These are phyloP conservation scores for Chymomyza fuscimana DNA, from an alignment of 2,888 invertebrate species.

Conservation along the genomic window DNA sequence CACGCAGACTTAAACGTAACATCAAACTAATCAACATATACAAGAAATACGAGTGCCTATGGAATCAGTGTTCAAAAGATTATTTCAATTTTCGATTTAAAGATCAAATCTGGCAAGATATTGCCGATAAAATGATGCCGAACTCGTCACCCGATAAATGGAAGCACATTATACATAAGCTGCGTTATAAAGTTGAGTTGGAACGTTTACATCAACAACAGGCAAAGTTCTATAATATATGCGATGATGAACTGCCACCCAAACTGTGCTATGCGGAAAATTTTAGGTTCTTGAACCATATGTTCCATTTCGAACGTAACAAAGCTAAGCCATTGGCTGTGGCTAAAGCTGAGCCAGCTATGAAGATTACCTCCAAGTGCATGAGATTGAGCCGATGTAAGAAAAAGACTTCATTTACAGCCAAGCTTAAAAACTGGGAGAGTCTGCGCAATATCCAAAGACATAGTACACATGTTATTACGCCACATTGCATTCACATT, in stretches of 20 bases:
- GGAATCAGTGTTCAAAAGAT: conserved; percentile 51
- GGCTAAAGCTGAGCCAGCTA: background rate
- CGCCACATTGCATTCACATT: conserved; percentile 46
- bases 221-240: conserved; percentile 26
- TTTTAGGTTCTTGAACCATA: conserved; percentile 47
- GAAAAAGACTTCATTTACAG: background rate
- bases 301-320: conserved; percentile 31
- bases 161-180: conserved; percentile 37
- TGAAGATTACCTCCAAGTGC: conserved; percentile 21
- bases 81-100: conserved; percentile 47
- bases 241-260: background rate
- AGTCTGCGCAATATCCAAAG: background rate
- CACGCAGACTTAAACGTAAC: conserved; percentile 5
- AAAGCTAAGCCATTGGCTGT: background rate
- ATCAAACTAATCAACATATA: conserved; percentile 52
- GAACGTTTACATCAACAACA: conserved; percentile 31
- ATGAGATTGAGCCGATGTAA: conserved; percentile 33
- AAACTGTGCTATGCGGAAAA: conserved; percentile 39
- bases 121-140: conserved; percentile 47
- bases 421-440: background rate
- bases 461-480: conserved; percentile 7
- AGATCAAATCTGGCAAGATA: conserved; percentile 41
- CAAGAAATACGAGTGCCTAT: conserved; percentile 47
- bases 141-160: conserved; percentile 30
- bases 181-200: conserved; percentile 51